Conservation (phyloP, 1,140 invertebrate genomes). For the Palaemon carinicauda region DNA sequence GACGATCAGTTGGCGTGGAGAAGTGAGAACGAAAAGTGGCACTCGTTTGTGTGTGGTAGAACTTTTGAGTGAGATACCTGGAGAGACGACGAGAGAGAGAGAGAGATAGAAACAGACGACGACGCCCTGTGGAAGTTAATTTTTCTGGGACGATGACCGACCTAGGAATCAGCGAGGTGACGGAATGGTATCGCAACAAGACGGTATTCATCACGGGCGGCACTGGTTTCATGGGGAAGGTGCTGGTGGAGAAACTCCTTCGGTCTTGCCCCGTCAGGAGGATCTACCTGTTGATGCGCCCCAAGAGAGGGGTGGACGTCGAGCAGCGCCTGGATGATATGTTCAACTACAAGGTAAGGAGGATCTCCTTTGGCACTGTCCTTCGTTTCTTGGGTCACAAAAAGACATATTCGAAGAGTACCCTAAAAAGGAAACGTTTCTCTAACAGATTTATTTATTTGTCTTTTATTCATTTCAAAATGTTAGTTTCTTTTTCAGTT, state of each 20-base stretch:
- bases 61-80: constrained; percentile 12
- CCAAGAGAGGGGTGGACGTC: constrained; percentile 77
- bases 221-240: constrained; percentile 87
- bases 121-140: background rate
- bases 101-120: background rate
- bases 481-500: too few species aligned
- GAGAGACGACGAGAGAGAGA: background rate
- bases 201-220: constrained; percentile 75
- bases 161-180: constrained; percentile 46
- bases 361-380: too few species aligned
- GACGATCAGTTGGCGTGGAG: constrained; percentile 23
- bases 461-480: too few species aligned
- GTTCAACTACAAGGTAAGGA: constrained; percentile 59
- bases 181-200: constrained; percentile 61
- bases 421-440: too few species aligned
- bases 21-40: constrained; percentile 14
- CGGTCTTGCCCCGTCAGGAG: constrained; percentile 78
- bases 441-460: too few species aligned
- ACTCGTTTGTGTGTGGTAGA: background rate
- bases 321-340: constrained; percentile 69
- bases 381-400: too few species aligned
- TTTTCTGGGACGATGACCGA: constrained; percentile 26
- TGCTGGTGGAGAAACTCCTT: constrained; percentile 82
- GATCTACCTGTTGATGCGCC: constrained; percentile 79
- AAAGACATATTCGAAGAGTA: too few species aligned